These are phyloP conservation scores for Netelia melanura DNA, from an alignment of 2,888 invertebrate genomes.

Conservation along the genomic window DNA sequence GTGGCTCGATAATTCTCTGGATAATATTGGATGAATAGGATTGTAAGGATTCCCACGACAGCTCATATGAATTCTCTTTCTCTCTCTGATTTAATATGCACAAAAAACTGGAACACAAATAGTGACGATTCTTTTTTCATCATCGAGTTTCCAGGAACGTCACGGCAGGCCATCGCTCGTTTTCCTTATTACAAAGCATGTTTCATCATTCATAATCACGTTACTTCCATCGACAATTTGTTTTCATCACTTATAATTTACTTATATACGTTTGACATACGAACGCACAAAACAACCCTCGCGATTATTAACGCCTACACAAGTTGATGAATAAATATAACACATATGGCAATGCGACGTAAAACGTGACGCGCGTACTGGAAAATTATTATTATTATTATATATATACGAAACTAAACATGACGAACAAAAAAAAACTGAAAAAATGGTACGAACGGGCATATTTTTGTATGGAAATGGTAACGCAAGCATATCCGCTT, in stretches of 20 bases:
- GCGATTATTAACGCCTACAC: constrained; percentile 42
- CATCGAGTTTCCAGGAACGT: constrained; percentile 30
- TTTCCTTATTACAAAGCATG: constrained; percentile 24
- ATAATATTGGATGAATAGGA: not conserved
- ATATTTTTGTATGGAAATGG: constrained; percentile 52
- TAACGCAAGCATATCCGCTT: constrained; percentile 57
- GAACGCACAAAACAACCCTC: constrained; percentile 55
- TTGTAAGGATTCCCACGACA: not conserved
- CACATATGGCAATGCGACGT: constrained; percentile 46
- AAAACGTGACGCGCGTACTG: constrained; percentile 22
- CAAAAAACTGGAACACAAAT: constrained; percentile 74
- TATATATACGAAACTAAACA: constrained; percentile 38
- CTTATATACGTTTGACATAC: constrained; percentile 50
- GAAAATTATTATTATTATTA: constrained; percentile 31
- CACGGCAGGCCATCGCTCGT: constrained; percentile 33
- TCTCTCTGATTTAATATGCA: constrained; percentile 72
- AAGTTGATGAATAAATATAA: constrained; percentile 62
- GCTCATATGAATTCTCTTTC: constrained; percentile 22
- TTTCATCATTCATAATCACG: constrained; percentile 42
- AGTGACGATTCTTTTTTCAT: constrained; percentile 60
- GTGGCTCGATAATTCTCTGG: not conserved
- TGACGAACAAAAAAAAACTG: constrained; percentile 27
- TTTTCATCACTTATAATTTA: constrained; percentile 45
- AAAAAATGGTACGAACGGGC: constrained; percentile 22
- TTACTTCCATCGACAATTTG: constrained; percentile 36